These are phyloP conservation scores for Siniperca scherzeri DNA, from an alignment of 2,797 vertebrate genomes.

Conservation along the genomic window DNA sequence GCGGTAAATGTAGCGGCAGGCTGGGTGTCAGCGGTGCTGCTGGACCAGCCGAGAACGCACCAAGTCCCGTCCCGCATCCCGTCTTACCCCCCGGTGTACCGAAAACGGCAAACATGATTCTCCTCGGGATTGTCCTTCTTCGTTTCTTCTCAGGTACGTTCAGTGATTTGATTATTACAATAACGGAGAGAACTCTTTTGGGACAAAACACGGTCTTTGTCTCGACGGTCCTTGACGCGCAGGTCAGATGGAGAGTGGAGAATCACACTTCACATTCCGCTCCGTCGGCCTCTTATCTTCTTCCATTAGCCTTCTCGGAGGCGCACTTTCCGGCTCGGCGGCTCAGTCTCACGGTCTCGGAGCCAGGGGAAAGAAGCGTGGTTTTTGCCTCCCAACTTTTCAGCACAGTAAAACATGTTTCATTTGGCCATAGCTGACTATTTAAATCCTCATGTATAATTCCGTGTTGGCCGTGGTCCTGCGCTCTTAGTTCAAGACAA, in stretches of 20 bases:
- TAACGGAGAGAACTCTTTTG: not conserved
- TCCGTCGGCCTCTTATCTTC: too few relatives aligned
- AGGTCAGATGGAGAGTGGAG: not conserved
- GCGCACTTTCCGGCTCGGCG: slow-evolving; percentile 1
- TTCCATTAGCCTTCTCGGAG: not conserved
- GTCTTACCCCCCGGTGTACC: slow-evolving; percentile 30
- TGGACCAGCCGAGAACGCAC: slow-evolving; percentile 60
- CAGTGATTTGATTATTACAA: not conserved
- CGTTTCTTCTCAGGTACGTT: slow-evolving; percentile 80
- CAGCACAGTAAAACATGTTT: not conserved
- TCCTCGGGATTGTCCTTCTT: slow-evolving; percentile 71
- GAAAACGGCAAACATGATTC: slow-evolving; percentile 71
- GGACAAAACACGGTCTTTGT: slow-evolving; percentile 21
- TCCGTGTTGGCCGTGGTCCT: not conserved
- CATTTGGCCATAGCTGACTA: not conserved
- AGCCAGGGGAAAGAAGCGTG: not conserved
- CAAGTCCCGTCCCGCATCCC: slow-evolving; percentile 44
- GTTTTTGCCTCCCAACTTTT: slow-evolving; percentile 36
- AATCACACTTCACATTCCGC: not conserved
- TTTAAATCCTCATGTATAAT: not conserved
- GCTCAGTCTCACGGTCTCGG: slow-evolving; percentile 40
- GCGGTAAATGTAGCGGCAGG: slow-evolving; percentile 61
- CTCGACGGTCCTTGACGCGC: not conserved
- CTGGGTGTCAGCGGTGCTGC: slow-evolving; percentile 57
- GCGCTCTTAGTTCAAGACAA: not conserved